Evolutionary conservation across 2,113 vertebrate genomes (phyloP), one percentile per base, ranked within the genome.

Genomic region (Hystrix cristata): DNA sequence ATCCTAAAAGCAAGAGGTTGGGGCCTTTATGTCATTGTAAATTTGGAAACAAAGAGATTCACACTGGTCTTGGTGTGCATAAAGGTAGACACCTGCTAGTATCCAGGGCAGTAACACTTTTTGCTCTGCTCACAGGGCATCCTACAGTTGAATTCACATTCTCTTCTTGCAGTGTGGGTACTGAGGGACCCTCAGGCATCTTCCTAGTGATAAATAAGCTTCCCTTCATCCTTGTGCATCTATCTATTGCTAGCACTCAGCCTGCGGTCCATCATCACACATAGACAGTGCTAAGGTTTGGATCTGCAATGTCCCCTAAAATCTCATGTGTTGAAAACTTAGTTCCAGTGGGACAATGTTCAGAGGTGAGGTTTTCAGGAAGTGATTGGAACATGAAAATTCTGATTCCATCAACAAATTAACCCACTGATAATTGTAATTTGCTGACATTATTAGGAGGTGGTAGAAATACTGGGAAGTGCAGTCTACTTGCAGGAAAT

Each of bases 231-330:
- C 5, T 5, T 65, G 13, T n/a, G 19, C 19, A 80, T 5, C 43
- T 71, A 0, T 1, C 7, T 60, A 14, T 0, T 4, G 3, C 60
- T 57, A 1, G 16, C n/a, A 2, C 10, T 12, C 18, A 93, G n/a
- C 8, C 12, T 29, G 12, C 3, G 46, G 43, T 15, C 46, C 6
- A 12, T 29, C 46, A 16, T 16, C 46, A 29, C 46, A 46, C 12
- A 13, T 25, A 25, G 38, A 76, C 4, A 16, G 46, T 51, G 15
- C 25, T 62, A 78, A 7, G 14, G 6, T 16, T 7, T 51, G 7
- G 43, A 31, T 29, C 25, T 15, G 43, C 13, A 51, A 29, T 15
- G 46, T 51, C 3, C 27, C 46, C 74, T 31, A 31, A 29, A 76
- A 78, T 13, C 25, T 48, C 5, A 3, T 14, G 23, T 7, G 11